phyloP scores from a whole-genome alignment of 2,797 vertebrate species.

The Dallia pectoralis region DNA sequence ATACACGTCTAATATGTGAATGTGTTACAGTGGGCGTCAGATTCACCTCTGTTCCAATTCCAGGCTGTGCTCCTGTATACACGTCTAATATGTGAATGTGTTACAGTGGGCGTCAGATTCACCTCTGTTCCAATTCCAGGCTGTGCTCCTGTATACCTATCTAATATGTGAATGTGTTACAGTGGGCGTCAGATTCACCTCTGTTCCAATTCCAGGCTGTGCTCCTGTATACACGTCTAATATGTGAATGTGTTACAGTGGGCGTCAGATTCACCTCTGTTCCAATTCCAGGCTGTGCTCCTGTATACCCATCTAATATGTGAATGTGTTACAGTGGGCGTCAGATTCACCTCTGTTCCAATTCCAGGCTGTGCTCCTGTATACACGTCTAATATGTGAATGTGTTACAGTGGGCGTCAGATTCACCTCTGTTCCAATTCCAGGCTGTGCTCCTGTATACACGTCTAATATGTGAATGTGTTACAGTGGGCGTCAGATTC shows the following conservation, averaged over 20 bases:
- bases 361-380: constrained; percentile 91
- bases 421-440: constrained; percentile 94
- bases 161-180: background rate
- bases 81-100: constrained; percentile 58
- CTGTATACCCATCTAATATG: constrained; percentile 78
- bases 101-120: constrained; percentile 38
- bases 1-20: constrained; percentile 70
- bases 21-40: background rate
- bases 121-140: constrained; percentile 98
- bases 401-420: background rate
- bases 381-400: constrained; percentile 70
- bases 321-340: background rate
- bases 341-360: constrained; percentile 90
- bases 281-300: constrained; percentile 91
- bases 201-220: constrained; percentile 95
- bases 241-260: background rate
- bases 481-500: constrained; percentile 38
- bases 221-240: constrained; percentile 82
- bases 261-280: constrained; percentile 87
- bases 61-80: constrained; percentile 88
- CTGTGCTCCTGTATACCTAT: constrained; percentile 84
- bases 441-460: constrained; percentile 88
- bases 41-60: constrained; percentile 94
- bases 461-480: constrained; percentile 58
- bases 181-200: constrained; percentile 76